Evolutionary conservation across 2,797 vertebrate species (phyloP).

Genomic region (Crax fasciolata): DNA sequence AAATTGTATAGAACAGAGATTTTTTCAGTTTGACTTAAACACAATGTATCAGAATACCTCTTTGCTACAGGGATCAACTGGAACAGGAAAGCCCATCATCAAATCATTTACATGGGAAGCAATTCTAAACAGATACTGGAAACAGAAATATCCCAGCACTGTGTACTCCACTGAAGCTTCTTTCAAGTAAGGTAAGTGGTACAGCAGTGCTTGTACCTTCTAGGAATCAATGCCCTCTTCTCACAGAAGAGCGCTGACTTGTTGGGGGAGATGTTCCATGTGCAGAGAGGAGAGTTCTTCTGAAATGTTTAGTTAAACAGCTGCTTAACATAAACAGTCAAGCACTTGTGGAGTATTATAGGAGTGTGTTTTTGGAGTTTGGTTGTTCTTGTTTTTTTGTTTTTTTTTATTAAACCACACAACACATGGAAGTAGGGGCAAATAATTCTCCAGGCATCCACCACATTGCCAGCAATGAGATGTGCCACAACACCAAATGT

Average conservation of each 20-base stretch:
- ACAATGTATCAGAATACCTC: constrained; percentile 45
- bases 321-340: neutral
- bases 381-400: neutral
- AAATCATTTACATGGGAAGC: neutral
- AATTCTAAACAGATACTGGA: constrained; percentile 41
- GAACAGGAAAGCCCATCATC: constrained; percentile 22
- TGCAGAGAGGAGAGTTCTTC: constrained; percentile 18
- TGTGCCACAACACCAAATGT: constrained; percentile 78
- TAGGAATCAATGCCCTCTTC: constrained; percentile 27
- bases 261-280: neutral
- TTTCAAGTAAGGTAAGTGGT: constrained; percentile 57
- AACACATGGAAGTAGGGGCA: constrained; percentile 62
- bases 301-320: constrained; percentile 14
- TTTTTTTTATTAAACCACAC: constrained; percentile 19
- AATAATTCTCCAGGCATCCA: constrained; percentile 70
- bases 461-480: constrained; percentile 86
- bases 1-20: constrained; percentile 72
- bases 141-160: constrained; percentile 46
- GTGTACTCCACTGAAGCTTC: constrained; percentile 48
- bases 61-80: neutral
- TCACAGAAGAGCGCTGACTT: neutral
- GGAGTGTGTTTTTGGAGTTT: neutral
- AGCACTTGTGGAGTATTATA: constrained; percentile 32
- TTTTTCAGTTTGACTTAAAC: constrained; percentile 61
- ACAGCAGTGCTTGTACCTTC: constrained; percentile 18